Evolutionary conservation across 2,888 invertebrate genomes (phyloP), one percentile per base, ranked within the genome.

Genomic region (Papilio gigon): DNA sequence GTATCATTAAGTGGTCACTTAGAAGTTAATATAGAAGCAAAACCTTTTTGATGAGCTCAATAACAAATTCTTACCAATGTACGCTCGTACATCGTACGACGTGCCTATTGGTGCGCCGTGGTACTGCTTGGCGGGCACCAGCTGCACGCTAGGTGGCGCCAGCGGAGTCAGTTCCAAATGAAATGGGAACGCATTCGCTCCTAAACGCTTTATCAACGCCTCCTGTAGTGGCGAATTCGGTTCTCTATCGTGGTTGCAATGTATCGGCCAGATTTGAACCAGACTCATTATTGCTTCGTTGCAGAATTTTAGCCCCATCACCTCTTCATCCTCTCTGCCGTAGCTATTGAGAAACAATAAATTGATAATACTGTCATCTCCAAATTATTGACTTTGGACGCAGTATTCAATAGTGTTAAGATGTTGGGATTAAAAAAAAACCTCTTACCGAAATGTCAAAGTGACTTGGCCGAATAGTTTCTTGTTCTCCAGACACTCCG

Each of bases 241-340:
- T 76, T 95, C 94, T 77, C 84, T 71, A 71, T 90, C 90, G 56
- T 89, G 86, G 72, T 84, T 86, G 81, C 88, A 89, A 73, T 89
- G 88, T 56, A 93, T 84, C 0, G 97, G 97, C 93, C 96, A 97
- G 63, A 98, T 93, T 85, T 97, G 97, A 65, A 96, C 95, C 68
- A 98, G 93, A 80, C 98, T 97, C 95, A 98, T 96, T 82, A 98
- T 96, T 65, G 98, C 97, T 89, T 99, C 99, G 86, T 99, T 99
- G 92, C 98, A 97, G 92, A 99, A 99, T 81, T 98, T 98, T 75
- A 99, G 93, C 0, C 99, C 99, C 95, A 99, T 97, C 27, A 99
- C 99, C 88, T 99, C 99, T 84, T 99, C 97, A 85, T 99, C 99
- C 90, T 99, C 99, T 59, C 99, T 93, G 0, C 99, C 99, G 84